phyloP scores from a whole-genome alignment of 2,113 vertebrate genomes.

The Heterotilapia buettikoferi region DNA sequence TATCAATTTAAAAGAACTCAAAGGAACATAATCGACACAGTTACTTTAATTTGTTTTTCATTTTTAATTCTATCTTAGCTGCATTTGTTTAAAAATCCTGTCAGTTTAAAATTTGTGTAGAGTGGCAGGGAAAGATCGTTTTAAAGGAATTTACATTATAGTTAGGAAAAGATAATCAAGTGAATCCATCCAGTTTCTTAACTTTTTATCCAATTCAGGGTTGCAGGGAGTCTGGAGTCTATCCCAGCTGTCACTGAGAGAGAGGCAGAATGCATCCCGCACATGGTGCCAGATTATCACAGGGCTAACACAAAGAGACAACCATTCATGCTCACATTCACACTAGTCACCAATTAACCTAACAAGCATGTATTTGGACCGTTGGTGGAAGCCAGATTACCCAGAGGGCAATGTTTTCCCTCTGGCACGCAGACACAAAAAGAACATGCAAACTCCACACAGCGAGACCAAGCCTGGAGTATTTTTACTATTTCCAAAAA shows the following conservation, averaged over 20 bases:
- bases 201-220: background rate
- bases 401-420: background rate
- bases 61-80: background rate
- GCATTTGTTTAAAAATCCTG: background rate
- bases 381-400: background rate
- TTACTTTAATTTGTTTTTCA: background rate
- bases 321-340: background rate
- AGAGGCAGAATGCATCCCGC: background rate
- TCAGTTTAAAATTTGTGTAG: background rate
- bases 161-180: background rate
- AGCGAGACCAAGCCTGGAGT: background rate
- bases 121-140: background rate
- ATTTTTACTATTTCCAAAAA: background rate
- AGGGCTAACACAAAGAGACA: background rate
- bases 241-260: background rate
- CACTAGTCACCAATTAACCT: background rate
- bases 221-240: background rate
- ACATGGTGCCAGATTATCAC: background rate
- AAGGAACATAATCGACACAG: background rate
- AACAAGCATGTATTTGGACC: background rate
- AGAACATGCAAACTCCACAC: background rate
- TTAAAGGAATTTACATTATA: background rate
- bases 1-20: background rate
- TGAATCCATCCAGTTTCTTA: background rate
- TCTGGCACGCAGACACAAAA: background rate